Conservation (phyloP, 2,888 invertebrate species). For the Coleophora flavipennella region DNA sequence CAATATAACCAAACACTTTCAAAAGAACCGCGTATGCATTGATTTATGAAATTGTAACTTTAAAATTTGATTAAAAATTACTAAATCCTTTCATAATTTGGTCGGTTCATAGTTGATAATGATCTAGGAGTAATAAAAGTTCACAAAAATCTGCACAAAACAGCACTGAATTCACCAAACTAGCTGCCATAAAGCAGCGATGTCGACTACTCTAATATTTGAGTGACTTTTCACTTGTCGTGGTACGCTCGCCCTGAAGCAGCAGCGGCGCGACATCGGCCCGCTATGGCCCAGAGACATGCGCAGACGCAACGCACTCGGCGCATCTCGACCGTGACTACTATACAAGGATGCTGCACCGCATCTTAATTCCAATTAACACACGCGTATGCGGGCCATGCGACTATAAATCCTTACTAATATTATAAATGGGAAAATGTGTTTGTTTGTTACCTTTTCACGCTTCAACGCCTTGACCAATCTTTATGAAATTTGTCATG, state of each 20-base stretch:
- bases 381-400: constrained; percentile 26
- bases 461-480: too few relatives aligned
- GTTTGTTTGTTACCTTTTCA: too few relatives aligned
- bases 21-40: too few relatives aligned
- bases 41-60: too few relatives aligned
- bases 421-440: too few relatives aligned
- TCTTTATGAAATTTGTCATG: too few relatives aligned
- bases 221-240: constrained; percentile 33
- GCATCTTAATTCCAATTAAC: constrained; percentile 38
- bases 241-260: constrained; percentile 19
- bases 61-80: too few relatives aligned
- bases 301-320: constrained; percentile 17
- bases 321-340: constrained; percentile 58
- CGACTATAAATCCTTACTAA: too few relatives aligned
- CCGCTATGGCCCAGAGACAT: constrained; percentile 18
- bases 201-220: constrained; percentile 19
- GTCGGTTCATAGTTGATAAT: too few relatives aligned
- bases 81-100: too few relatives aligned
- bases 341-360: constrained; percentile 48
- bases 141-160: neutral
- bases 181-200: neutral
- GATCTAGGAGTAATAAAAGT: too few relatives aligned
- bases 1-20: too few relatives aligned
- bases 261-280: constrained; percentile 6
- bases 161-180: neutral